Evolutionary conservation across 2,888 invertebrate species (phyloP), one percentile per base, ranked within the genome.

Genomic region (Aphrophora alni): DNA sequence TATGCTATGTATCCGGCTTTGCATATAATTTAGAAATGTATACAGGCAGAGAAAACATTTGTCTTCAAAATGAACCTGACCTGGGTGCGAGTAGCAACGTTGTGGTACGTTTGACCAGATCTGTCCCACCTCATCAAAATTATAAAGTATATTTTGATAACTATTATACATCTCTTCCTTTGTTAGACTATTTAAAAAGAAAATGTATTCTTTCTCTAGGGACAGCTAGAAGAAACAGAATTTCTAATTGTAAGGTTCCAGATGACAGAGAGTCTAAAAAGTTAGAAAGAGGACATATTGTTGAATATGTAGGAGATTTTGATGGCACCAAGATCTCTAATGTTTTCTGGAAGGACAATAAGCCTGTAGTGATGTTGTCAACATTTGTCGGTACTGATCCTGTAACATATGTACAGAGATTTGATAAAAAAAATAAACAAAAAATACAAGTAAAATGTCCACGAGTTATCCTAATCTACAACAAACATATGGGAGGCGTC

Each of bases 291-390:
- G 75, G 75, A 38, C 24, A 24, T 25, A 75, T 75, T 25, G 25
- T 75, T 75, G 75, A 75, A 38, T 75, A 75, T 75, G 75, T 75
- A 12, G 75, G 51, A 38, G 38, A 75, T 38, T 33, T 7, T 75
- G 25, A 75, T 38, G 75, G 38, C 5, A 75, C 38, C 1, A n/a
- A 28, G 51, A 44, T 75, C 25, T 75, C 75, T 26, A 75, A 75
- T 27, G 38, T 75, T n/a, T 21, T 44, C 8, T 87, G 87, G 86
- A 86, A 87, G 81, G 86, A 87, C 82, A 88, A 88, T 82, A 88
- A 87, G 82, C 44, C 80, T 38, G 87, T 87, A 0, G 85, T 79
- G 3, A 71, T 87, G 24, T 79, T 86, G 0, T 87, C 87, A 75
- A 84, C 85, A 12, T 86, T 81, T 84, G 85, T 85, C 27, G 87